phyloP scores from a whole-genome alignment of 2,113 vertebrate species.

The Serilophus lunatus region DNA sequence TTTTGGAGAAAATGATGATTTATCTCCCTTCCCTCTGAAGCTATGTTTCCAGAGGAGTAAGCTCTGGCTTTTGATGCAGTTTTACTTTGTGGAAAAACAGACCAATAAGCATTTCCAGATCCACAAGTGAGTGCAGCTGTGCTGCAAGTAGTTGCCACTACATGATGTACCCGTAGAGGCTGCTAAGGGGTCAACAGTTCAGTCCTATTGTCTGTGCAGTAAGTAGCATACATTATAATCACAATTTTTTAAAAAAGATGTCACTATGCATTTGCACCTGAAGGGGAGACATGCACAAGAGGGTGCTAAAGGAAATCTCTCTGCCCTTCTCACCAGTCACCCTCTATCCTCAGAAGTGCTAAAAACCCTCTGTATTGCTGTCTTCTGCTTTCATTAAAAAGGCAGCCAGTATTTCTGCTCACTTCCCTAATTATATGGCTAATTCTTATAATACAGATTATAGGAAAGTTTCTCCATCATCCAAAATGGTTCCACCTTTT shows the following conservation, averaged over 20 bases:
- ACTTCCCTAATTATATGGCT: not conserved
- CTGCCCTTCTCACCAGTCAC: not conserved
- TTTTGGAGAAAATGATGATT: not conserved
- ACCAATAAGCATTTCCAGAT: not conserved
- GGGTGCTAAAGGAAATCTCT: not conserved
- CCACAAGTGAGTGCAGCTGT: not conserved
- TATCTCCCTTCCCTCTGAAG: not conserved
- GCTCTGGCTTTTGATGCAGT: not conserved
- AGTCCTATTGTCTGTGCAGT: not conserved
- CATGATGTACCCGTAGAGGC: fast-evolving
- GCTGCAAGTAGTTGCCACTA: not conserved
- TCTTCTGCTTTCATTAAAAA: not conserved
- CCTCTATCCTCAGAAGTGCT: not conserved
- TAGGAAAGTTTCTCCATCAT: not conserved
- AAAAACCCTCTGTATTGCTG: fast-evolving
- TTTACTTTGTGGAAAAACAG: not conserved
- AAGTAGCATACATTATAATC: not conserved
- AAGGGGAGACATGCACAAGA: not conserved
- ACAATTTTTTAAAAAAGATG: not conserved
- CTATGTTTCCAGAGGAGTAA: not conserved
- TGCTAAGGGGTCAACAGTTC: not conserved
- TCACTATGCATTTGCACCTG: not conserved
- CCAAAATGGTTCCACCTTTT: not conserved
- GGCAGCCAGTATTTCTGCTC: not conserved
- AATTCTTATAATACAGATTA: not conserved